phyloP scores from a whole-genome alignment of 2,888 invertebrate species.

The Apamea crenata region DNA sequence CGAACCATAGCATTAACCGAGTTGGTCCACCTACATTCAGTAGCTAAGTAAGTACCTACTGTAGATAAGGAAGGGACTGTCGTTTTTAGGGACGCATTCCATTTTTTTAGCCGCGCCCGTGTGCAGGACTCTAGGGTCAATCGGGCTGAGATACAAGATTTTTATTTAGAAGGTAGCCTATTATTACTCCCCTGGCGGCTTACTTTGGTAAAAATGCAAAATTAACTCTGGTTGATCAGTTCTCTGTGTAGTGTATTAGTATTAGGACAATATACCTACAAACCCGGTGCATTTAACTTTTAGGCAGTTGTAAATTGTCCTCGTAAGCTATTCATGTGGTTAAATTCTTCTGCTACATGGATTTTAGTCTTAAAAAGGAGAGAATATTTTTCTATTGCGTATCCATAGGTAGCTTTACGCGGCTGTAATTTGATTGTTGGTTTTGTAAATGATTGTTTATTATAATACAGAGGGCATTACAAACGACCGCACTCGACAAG shows the following conservation, averaged over 20 bases:
- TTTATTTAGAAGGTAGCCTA: too few relatives aligned
- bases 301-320: background rate
- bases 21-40: background rate
- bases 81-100: background rate
- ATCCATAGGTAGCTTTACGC: background rate
- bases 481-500: conserved; percentile 3
- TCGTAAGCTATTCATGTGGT: background rate
- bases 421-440: background rate
- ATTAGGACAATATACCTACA: background rate
- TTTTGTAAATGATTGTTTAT: background rate
- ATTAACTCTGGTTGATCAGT: background rate
- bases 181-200: background rate
- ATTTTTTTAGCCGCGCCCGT: background rate
- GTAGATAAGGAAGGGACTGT: too few relatives aligned
- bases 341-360: background rate
- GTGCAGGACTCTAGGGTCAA: background rate
- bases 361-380: background rate
- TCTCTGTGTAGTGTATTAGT: background rate
- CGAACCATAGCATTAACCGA: background rate
- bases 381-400: background rate
- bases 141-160: background rate
- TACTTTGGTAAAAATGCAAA: background rate
- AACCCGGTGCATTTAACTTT: background rate
- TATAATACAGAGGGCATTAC: background rate
- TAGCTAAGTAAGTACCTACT: too few relatives aligned